phyloP scores from a whole-genome alignment of 2,888 invertebrate species.

The Oithona nana region DNA sequence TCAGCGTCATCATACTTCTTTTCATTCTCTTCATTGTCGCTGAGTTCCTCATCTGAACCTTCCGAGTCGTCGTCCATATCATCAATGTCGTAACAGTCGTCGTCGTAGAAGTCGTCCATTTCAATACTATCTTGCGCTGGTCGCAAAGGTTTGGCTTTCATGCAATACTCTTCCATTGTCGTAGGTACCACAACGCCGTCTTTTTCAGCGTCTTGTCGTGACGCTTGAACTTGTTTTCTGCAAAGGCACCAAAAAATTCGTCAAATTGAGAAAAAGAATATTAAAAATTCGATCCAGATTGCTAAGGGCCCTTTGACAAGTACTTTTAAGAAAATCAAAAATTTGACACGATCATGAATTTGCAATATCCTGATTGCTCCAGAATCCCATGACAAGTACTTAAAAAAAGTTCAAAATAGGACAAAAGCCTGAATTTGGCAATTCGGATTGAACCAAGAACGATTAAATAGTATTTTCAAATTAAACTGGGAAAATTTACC shows the following conservation, averaged over 20 bases:
- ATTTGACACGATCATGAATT: too few species aligned
- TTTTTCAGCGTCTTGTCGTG: slow-evolving; percentile 80
- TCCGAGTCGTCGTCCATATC: slow-evolving; percentile 27
- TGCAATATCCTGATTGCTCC: too few species aligned
- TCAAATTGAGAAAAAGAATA: too few species aligned
- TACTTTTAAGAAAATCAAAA: too few species aligned
- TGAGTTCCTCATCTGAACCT: slow-evolving; percentile 22
- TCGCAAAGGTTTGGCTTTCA: slow-evolving; percentile 56
- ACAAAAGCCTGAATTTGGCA: background rate
- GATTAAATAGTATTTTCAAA: background rate
- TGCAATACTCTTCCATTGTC: slow-evolving; percentile 83
- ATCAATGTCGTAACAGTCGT: slow-evolving; percentile 52
- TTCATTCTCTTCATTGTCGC: slow-evolving; percentile 22
- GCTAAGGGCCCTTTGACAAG: too few species aligned
- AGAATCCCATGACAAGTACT: too few species aligned
- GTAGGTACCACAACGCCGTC: slow-evolving; percentile 92
- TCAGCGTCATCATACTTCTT: slow-evolving; percentile 43
- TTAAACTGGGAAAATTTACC: too few species aligned
- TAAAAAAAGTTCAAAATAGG: too few species aligned
- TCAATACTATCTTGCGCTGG: slow-evolving; percentile 63
- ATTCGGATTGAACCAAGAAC: background rate
- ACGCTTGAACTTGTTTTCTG: slow-evolving; percentile 91
- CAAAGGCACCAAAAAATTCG: slow-evolving; percentile 19
- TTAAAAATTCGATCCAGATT: too few species aligned
- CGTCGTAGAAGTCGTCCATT: slow-evolving; percentile 89